Percentiles rank a stretch among this genome's conserved stretches.
These are phyloP conservation scores for Orchesella cincta DNA, from an alignment of 1,140 invertebrate species.

Conservation along the genomic window DNA sequence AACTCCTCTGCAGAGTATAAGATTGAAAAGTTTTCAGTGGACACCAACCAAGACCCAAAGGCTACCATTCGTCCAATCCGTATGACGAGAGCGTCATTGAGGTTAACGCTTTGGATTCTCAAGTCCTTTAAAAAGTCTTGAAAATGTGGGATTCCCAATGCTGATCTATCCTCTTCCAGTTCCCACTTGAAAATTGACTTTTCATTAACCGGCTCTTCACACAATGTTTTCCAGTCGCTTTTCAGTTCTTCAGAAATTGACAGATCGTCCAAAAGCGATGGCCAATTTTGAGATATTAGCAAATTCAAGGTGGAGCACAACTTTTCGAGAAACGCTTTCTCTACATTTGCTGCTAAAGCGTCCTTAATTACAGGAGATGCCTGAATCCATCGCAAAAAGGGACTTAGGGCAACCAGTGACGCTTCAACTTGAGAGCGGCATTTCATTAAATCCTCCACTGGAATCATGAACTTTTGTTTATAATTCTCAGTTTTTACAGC, in stretches of 20 bases:
- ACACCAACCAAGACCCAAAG: slow-evolving; percentile 45
- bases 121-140: slow-evolving; percentile 29
- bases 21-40: slow-evolving; percentile 12
- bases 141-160: slow-evolving; percentile 40
- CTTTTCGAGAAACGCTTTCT: slow-evolving; percentile 41
- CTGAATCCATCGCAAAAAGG: slow-evolving; percentile 48
- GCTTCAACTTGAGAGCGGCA: slow-evolving; percentile 42
- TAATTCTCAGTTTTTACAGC: neutral
- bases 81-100: slow-evolving; percentile 18
- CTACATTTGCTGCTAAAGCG: slow-evolving; percentile 45
- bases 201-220: neutral
- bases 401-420: slow-evolving; percentile 39
- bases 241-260: slow-evolving; percentile 34
- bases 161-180: slow-evolving; percentile 45
- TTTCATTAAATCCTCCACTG: slow-evolving; percentile 38
- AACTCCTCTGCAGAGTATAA: neutral
- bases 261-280: neutral
- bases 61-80: slow-evolving; percentile 43
- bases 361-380: slow-evolving; percentile 39
- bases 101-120: neutral
- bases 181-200: slow-evolving; percentile 33
- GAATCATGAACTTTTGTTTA: slow-evolving; percentile 26
- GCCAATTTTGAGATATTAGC: slow-evolving; percentile 42
- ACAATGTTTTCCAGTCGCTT: slow-evolving; percentile 34
- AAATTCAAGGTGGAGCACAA: slow-evolving; percentile 44